Base-by-base conservation (phyloP, 1,140 invertebrate genomes). In the Diorhabda carinulata region DNA sequence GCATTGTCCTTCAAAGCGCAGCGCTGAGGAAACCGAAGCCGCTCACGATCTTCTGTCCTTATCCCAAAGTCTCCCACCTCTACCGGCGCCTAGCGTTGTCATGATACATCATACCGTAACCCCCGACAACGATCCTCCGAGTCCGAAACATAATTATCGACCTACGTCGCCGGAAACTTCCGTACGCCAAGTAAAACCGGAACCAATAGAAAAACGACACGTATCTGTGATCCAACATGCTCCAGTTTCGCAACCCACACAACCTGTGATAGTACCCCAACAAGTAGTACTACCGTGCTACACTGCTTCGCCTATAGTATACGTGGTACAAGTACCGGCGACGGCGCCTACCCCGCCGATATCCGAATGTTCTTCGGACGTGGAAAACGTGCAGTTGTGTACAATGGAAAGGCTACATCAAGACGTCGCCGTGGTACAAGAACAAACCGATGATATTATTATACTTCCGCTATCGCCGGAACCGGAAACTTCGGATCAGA, bases 11-110 rank as follows among this genome's bases (percentile, higher is more conserved):
- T 9, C 63, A 2, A 64, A 84, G 63, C 84, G 89, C 67, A 91
- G 90, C 61, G 86, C 88, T 2, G 92, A 91, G 73, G 92, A 94
- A 78, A 93, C 91, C 2, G 92, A 93, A 82, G 92, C 91, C 3
- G 92, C 92, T 2, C 92, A 93, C 75, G 92, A 93, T 77, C 83
- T 94, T n/a, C 81, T 94, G 9, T 93, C 93, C 68, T 82, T 94
- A 7, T 92, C 91, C 3, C 87, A 92, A 66, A 92, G 91, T 56
- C 76, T 92, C 66, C 92, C 91, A 0, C 91, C 91, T 0, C 81
- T 93, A 7, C 88, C 89, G 43, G 87, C 88, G 0, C 89, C 89
- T 0, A 86, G 86, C 59, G 86, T 89, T 0, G 84, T 87, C 10
- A 85, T 85, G 65, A 86, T 86, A 43, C 83, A 84, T 71, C 81